Conservation (phyloP, 2,888 invertebrate genomes). For the Pseudanteris insignis region DNA sequence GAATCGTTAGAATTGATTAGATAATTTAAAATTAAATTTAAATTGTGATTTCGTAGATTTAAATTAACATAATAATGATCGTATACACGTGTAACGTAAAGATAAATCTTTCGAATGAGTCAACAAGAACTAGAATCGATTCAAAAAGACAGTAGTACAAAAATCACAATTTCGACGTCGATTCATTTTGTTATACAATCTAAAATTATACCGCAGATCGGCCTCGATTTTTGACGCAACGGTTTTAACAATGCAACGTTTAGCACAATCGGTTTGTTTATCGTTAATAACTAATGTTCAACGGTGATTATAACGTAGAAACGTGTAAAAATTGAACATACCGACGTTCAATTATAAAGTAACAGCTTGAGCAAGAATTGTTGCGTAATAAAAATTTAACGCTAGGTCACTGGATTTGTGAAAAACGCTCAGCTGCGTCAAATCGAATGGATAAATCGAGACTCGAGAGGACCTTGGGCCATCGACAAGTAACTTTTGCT, state of each 20-base stretch:
- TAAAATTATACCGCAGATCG: too few species aligned
- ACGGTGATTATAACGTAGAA: too few species aligned
- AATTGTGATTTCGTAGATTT: neutral
- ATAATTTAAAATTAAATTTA: too few species aligned
- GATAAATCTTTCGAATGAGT: slow-evolving; percentile 28
- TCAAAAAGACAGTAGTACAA: slow-evolving; percentile 20
- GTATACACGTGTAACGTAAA: slow-evolving; percentile 23
- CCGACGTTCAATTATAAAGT: slow-evolving; percentile 26
- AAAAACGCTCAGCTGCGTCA: slow-evolving; percentile 30
- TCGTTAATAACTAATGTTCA: too few species aligned
- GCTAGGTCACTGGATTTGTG: slow-evolving; percentile 20
- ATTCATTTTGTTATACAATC: too few species aligned
- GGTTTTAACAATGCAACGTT: too few species aligned
- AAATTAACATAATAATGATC: neutral
- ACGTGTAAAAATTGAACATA: too few species aligned
- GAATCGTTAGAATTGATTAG: too few species aligned
- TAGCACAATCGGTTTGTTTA: too few species aligned
- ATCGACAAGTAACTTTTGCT: neutral
- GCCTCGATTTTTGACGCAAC: too few species aligned
- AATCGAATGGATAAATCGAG: slow-evolving; percentile 17
- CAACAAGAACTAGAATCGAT: slow-evolving; percentile 23
- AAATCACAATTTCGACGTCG: slow-evolving; percentile 12
- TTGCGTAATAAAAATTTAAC: slow-evolving; percentile 11
- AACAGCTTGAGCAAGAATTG: slow-evolving; percentile 29
- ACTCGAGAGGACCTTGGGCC: slow-evolving; percentile 5